Conservation (phyloP, 1,140 invertebrate species). For the Arion vulgaris region DNA sequence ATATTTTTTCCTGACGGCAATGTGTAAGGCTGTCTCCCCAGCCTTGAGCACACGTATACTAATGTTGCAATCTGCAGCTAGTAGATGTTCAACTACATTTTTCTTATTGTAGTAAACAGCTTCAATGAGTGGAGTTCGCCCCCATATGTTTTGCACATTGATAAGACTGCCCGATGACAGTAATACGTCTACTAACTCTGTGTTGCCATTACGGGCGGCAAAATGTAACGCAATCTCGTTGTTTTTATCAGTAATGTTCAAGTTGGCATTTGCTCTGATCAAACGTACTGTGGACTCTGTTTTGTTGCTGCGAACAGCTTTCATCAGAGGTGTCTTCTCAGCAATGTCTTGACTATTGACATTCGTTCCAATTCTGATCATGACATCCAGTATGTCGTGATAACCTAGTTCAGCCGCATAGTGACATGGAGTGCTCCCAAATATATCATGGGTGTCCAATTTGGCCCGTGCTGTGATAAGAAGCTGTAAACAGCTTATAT, state of each 20-base stretch:
- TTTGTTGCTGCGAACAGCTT: conserved; percentile 69
- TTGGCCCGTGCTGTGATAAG: conserved; percentile 67
- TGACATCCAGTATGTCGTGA: conserved; percentile 64
- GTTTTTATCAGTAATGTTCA: conserved; percentile 97
- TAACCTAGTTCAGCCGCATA: conserved; percentile 70
- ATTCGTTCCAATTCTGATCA: conserved; percentile 64
- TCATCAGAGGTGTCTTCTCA: conserved; percentile 70
- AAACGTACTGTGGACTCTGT: conserved; percentile 62
- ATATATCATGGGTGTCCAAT: conserved; percentile 67
- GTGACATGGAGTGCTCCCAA: conserved; percentile 70
- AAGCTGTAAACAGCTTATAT: conserved; percentile 67
- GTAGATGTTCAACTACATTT: conserved; percentile 61
- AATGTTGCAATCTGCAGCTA: conserved; percentile 63
- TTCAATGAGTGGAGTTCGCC: conserved; percentile 69
- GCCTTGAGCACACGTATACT: conserved; percentile 66
- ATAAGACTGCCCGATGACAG: conserved; percentile 61
- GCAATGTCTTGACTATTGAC: conserved; percentile 70
- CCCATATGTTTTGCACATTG: conserved; percentile 70
- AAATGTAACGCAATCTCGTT: conserved; percentile 94
- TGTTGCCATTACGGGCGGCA: conserved; percentile 65
- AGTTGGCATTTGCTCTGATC: conserved; percentile 73
- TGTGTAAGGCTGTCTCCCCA: conserved; percentile 73
- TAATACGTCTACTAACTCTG: conserved; percentile 62
- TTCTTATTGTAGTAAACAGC: conserved; percentile 71
- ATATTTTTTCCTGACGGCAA: conserved; percentile 74